Evolutionary conservation across 2,797 vertebrate species (phyloP).

Genomic region (Labroides dimidiatus): DNA sequence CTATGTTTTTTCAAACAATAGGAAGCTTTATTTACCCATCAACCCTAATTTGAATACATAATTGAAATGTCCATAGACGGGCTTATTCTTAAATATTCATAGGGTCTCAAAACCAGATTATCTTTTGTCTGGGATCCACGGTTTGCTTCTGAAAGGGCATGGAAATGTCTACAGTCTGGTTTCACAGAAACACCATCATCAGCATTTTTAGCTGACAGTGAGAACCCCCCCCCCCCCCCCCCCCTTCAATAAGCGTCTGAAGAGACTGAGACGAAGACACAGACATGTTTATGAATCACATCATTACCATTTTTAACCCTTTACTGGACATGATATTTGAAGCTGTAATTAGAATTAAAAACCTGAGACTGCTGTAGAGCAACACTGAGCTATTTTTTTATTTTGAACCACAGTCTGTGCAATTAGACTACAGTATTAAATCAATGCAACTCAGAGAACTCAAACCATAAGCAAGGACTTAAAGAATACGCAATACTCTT

Average conservation of each 20-base stretch:
- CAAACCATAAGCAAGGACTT: not conserved
- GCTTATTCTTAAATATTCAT: conserved; percentile 57
- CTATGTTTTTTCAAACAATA: not conserved
- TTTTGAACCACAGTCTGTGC: not conserved
- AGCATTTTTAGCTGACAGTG: conserved; percentile 70
- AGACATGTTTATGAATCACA: conserved; percentile 17
- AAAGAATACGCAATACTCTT: not conserved
- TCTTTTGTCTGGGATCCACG: conserved; percentile 61
- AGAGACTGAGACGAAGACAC: conserved; percentile 62
- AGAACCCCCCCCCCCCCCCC: conserved; percentile 58
- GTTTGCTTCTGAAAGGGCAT: conserved; percentile 47
- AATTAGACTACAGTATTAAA: not conserved
- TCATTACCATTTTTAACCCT: conserved; percentile 32
- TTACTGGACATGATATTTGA: conserved; percentile 24
- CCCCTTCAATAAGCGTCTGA: conserved; percentile 48
- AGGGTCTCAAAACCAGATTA: conserved; percentile 45
- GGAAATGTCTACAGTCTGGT: conserved; percentile 63
- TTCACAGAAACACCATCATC: conserved; percentile 69
- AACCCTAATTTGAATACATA: conserved; percentile 16
- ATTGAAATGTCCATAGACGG: conserved; percentile 13
- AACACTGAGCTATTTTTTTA: not conserved
- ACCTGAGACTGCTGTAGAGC: not conserved
- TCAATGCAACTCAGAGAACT: conserved; percentile 6
- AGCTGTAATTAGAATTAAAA: not conserved
- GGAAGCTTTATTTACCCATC: not conserved